Evolutionary conservation across 2,797 vertebrate species (phyloP).

Genomic region (Spinus olivaceus): DNA sequence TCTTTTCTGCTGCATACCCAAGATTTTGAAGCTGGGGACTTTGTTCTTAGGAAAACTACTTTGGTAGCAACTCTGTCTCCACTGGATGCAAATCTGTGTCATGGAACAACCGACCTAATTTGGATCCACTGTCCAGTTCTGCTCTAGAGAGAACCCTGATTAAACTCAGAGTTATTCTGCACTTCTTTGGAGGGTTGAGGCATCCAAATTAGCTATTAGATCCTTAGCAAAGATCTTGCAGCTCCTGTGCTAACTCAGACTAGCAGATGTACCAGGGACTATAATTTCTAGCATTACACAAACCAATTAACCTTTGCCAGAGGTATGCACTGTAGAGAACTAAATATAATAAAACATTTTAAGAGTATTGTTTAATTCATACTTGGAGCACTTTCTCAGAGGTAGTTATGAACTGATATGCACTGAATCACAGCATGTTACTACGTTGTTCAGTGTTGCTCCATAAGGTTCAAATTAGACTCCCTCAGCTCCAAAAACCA

Average conservation of each 20-base stretch:
- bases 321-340: not conserved
- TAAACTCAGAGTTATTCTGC: not conserved
- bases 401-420: not conserved
- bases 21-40: conserved; percentile 43
- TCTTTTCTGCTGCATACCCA: not conserved
- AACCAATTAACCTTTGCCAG: conserved; percentile 59
- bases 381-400: not conserved
- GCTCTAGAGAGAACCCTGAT: not conserved
- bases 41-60: conserved; percentile 55
- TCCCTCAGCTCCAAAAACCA: not conserved
- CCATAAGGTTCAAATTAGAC: not conserved
- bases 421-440: not conserved
- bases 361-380: conserved; percentile 1
- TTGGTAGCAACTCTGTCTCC: conserved; percentile 32
- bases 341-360: conserved; percentile 17
- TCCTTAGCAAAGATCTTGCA: not conserved
- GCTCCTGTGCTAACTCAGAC: not conserved
- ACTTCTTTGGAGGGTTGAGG: not conserved
- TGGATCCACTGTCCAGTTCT: not conserved
- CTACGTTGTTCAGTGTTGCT: not conserved
- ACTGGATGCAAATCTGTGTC: not conserved
- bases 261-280: not conserved
- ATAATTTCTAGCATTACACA: conserved; percentile 5
- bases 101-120: not conserved
- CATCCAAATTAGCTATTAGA: not conserved